Base-by-base conservation (phyloP, 2,113 vertebrate species). In the Sarotherodon lohbergeri region DNA sequence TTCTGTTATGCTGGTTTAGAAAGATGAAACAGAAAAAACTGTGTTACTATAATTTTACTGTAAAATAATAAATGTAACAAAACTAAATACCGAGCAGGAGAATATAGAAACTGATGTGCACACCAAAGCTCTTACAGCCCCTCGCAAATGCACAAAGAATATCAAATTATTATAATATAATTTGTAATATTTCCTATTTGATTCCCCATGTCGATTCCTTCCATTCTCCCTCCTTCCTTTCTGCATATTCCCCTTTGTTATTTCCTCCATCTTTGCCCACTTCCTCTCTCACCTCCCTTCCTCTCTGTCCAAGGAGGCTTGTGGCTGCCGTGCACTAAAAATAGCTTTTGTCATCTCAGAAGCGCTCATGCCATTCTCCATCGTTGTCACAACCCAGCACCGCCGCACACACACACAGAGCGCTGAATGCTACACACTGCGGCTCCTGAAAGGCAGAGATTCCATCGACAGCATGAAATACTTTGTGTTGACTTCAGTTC, bases 291-390 rank as follows among this genome's bases (percentile, higher is more conserved):
- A 24, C 86, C 84, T 87, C 81, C 27, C 78, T 52, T 86, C 80
- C 57, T 56, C 57, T 71, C 48, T 9, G 83, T 19, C 90, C 83
- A 86, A 87, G 88, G 80, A 81, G 87, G 87, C 84, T 91, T 79
- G 83, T 87, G 88, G 86, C 91, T 91, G 87, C 80, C 36, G 43
- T 10, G 11, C 80, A 86, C 92, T 93, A 95, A 94, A 94, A 94
- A 95, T 95, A 96, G 90, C 78, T 80, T 85, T 88, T 91, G 91
- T 93, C 92, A 82, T 93, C 82, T 94, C 88, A 76, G 83, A 86
- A 81, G 84, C 90, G 81, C 86, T 76, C 24, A 52, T 92, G 85
- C 80, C 83, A 73, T 82, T 43, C 91, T 89, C 88, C 80, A 55
- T 92, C 10, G 82, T 73, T 92, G 90, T 92, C 82, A 84, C 90